Evolutionary conservation across 2,113 vertebrate genomes (phyloP), one percentile per base, ranked within the genome.

Genomic region (Psophia crepitans): DNA sequence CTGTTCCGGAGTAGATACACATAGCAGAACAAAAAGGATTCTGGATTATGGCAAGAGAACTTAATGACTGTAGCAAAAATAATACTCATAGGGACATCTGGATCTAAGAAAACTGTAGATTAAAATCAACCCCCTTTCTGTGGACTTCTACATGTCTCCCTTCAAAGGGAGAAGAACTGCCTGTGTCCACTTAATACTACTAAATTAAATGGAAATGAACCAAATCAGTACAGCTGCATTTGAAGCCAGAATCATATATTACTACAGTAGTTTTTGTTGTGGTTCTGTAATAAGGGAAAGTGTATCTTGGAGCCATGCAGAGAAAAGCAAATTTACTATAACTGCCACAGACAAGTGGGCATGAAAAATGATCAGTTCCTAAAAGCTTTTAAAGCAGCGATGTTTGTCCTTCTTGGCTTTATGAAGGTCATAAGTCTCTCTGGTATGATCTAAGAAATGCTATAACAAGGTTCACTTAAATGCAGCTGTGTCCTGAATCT

Each of bases 281-380:
- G 63, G 78, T 88, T 97, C 69, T 93, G 43, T 94, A 90, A 91
- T 90, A 87, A 92, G 73, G 33, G 32, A 80, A 96, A 92, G 76
- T 58, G 90, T 96, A 93, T 94, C 84, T 94, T 63, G 84, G 73
- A 93, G 61, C 89, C 80, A 87, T 66, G 64, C 69, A 87, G 83
- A 91, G 90, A 95, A 84, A 71, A 95, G 71, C 51, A 89, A 93
- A 97, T 97, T 97, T 97, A 97, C 92, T 96, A 32, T 87, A 93
- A 92, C 85, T 93, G 78, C 70, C 69, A 91, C 48, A 57, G 60
- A 95, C 89, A 95, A 90, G 81, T 82, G 41, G 68, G 41, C 56
- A 90, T 61, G 89, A 98, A 75, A 90, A 96, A 90, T 70, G 89
- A 65, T 88, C 63, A 93, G 53, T 94, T 91, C 74, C 74, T 93